phyloP scores from a whole-genome alignment of 1,140 invertebrate genomes.

The Artemia franciscana region DNA sequence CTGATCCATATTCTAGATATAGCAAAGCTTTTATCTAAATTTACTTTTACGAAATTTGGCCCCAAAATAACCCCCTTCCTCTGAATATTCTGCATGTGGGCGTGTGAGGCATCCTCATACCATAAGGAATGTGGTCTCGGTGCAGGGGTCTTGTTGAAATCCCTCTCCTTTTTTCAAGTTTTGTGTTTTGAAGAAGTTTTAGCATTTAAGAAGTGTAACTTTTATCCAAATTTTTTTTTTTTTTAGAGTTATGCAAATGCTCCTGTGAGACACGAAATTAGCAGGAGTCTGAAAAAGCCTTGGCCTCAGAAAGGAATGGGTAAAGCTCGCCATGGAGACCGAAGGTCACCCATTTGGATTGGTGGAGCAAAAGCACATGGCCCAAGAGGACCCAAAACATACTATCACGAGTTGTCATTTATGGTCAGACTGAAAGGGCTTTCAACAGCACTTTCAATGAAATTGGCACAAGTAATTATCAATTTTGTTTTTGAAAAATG shows the following conservation, averaged over 20 bases:
- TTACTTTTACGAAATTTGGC: too few species aligned
- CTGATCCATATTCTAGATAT: too few species aligned
- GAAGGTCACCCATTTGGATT: slow-evolving; percentile 55
- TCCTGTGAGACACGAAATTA: slow-evolving; percentile 52
- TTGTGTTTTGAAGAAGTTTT: background rate
- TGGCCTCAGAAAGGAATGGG: slow-evolving; percentile 89
- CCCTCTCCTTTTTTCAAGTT: background rate
- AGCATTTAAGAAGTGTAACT: background rate
- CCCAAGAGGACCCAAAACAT: slow-evolving; percentile 49
- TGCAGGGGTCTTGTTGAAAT: background rate
- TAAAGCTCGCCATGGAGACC: slow-evolving; percentile 67
- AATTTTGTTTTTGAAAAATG: background rate
- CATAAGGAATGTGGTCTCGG: background rate
- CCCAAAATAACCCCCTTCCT: too few species aligned
- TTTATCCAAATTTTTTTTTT: background rate
- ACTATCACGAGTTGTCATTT: slow-evolving; percentile 80
- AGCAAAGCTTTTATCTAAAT: too few species aligned
- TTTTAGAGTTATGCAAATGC: slow-evolving; percentile 36
- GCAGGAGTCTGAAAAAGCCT: slow-evolving; percentile 67
- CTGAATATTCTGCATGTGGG: too few species aligned
- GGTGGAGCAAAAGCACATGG: slow-evolving; percentile 65
- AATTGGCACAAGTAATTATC: slow-evolving; percentile 45
- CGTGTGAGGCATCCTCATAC: too few species aligned
- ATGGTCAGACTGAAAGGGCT: slow-evolving; percentile 48
- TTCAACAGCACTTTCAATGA: slow-evolving; percentile 55